A percentile compares a stretch with the other conserved stretches of the same genome.
Conservation (phyloP, 1,140 invertebrate species). For the Scaptomyza montana region DNA sequence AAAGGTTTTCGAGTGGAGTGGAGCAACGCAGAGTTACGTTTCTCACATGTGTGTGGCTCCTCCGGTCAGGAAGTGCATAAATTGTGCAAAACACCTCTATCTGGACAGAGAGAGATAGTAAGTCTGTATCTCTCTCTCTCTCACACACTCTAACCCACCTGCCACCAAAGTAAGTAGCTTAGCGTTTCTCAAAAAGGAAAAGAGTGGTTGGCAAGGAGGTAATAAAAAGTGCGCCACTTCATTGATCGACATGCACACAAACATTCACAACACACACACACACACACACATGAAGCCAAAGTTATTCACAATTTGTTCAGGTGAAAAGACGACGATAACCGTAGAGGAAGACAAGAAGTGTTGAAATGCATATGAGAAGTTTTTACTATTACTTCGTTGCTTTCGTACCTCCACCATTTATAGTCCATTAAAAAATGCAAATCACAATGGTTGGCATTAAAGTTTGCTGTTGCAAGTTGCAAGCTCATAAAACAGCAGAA, state of each 20-base stretch:
- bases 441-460: constrained; percentile 40
- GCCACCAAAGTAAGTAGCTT: constrained; percentile 62
- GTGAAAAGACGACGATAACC: constrained; percentile 59
- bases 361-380: constrained; percentile 58
- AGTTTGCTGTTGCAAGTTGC: constrained; percentile 40
- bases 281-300: neutral
- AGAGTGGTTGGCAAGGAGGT: neutral
- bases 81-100: constrained; percentile 39
- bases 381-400: constrained; percentile 10
- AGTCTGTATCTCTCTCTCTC: neutral
- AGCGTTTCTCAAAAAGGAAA: constrained; percentile 12
- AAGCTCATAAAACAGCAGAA: constrained; percentile 25
- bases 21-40: neutral
- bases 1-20: neutral
- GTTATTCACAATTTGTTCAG: constrained; percentile 71
- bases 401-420: constrained; percentile 36
- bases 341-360: neutral
- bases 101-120: constrained; percentile 2
- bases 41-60: constrained; percentile 38
- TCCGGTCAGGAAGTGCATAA: constrained; percentile 68
- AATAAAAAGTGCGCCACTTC: constrained; percentile 59
- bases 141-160: neutral
- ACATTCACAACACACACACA: too few relatives aligned
- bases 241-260: constrained; percentile 53
- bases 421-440: constrained; percentile 74